phyloP scores from a whole-genome alignment of 2,113 vertebrate species.

The Phoenicopterus ruber region DNA sequence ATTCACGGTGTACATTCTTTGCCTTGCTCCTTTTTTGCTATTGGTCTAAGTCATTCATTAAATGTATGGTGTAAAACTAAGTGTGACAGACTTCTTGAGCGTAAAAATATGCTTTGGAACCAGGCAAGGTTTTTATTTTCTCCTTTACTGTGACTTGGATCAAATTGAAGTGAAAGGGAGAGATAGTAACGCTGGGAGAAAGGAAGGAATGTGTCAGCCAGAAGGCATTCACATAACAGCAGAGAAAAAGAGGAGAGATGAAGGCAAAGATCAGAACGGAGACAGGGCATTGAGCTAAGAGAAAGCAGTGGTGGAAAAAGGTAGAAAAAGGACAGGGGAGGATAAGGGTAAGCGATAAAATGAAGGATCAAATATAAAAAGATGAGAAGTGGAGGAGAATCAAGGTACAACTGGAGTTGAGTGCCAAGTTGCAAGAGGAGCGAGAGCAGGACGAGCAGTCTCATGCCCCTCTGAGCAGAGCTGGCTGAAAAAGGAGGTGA shows the following conservation, averaged over 20 bases:
- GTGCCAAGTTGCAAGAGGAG: not conserved
- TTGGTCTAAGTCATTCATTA: not conserved
- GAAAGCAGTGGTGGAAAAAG: not conserved
- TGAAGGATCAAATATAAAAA: not conserved
- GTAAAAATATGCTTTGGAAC: not conserved
- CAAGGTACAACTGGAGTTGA: not conserved
- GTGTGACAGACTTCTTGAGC: not conserved
- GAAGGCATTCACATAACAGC: not conserved
- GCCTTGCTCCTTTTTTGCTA: not conserved
- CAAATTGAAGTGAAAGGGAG: not conserved
- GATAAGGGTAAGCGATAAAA: not conserved
- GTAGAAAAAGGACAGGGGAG: not conserved
- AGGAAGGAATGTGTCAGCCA: not conserved
- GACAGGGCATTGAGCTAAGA: not conserved
- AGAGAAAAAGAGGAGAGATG: not conserved
- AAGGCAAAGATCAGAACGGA: not conserved
- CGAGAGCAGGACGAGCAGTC: rapidly evolving
- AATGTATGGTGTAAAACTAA: not conserved
- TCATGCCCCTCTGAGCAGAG: not conserved
- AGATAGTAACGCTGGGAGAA: not conserved
- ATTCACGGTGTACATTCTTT: not conserved
- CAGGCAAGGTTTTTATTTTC: not conserved
- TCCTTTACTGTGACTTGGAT: not conserved
- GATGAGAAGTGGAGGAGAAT: not conserved
- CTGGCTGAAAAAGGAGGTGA: not conserved